Percentiles rank a stretch among this genome's conserved stretches.
These are phyloP conservation scores for Mormyrops boulengeri DNA, from an alignment of 2,797 vertebrate species.

Conservation along the genomic window DNA sequence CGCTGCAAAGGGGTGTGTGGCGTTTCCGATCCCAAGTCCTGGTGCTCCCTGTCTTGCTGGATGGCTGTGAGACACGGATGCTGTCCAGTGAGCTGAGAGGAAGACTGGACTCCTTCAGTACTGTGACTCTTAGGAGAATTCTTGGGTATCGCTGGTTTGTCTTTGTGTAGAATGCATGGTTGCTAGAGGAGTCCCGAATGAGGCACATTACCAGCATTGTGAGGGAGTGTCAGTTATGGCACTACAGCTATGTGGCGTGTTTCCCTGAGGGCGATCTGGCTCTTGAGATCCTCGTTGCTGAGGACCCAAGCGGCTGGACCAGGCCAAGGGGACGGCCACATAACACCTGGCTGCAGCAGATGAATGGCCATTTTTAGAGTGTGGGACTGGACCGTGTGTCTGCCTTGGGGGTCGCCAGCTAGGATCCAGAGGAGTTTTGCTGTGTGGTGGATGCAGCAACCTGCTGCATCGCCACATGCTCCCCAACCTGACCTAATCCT, in stretches of 20 bases:
- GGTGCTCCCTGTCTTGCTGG: no score
- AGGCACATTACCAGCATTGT: background rate
- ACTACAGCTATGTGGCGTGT: background rate
- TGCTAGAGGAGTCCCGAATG: background rate
- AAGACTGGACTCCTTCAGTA: no score
- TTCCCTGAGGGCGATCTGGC: background rate
- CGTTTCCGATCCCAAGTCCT: no score
- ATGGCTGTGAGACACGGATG: no score
- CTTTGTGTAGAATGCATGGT: background rate
- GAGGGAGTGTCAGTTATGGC: background rate
- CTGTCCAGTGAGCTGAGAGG: no score
- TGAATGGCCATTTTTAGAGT: background rate
- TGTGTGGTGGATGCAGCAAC: no score
- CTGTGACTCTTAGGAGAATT: background rate
- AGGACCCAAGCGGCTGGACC: background rate
- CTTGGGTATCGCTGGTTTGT: background rate
- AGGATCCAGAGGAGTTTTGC: background rate
- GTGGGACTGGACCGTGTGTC: background rate
- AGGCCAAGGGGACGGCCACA: background rate
- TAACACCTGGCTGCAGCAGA: background rate
- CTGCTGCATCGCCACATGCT: background rate
- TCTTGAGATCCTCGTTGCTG: background rate
- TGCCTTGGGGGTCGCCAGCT: background rate
- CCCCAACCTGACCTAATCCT: background rate
- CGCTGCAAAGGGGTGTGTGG: no score